These are phyloP conservation scores for Lepus timidus DNA, from an alignment of 2,113 vertebrate species.

Conservation along the genomic window DNA sequence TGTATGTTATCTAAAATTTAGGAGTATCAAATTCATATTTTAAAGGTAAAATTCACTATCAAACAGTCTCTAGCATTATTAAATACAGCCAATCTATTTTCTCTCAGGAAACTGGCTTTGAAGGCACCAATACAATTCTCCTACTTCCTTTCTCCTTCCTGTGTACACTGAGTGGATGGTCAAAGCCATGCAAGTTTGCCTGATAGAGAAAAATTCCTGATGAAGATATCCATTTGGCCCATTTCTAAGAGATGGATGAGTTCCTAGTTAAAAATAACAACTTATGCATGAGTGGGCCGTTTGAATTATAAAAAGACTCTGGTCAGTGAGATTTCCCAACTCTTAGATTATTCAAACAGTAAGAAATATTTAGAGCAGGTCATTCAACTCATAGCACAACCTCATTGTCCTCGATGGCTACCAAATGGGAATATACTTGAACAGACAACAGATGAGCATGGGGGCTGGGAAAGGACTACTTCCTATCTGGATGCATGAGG, in stretches of 20 bases:
- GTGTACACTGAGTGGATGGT: not conserved
- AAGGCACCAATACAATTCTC: not conserved
- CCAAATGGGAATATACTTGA: not conserved
- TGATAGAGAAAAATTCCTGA: not conserved
- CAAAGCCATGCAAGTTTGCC: not conserved
- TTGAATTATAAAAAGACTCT: not conserved
- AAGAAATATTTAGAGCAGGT: not conserved
- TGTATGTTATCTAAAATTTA: not conserved
- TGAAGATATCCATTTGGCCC: not conserved
- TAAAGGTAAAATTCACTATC: not conserved
- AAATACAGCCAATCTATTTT: constrained; percentile 20
- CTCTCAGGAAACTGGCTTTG: not conserved
- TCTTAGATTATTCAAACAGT: not conserved
- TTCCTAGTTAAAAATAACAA: not conserved
- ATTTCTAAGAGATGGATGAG: not conserved
- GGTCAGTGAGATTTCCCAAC: not conserved
- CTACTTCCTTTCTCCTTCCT: not conserved
- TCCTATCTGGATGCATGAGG: not conserved
- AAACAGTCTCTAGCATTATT: not conserved
- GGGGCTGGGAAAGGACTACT: not conserved
- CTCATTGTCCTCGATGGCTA: not conserved
- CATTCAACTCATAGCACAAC: not conserved
- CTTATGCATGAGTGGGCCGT: not conserved
- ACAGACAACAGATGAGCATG: not conserved
- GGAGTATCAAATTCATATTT: not conserved